Base-by-base conservation (phyloP, 1,140 invertebrate species). In the Panonychus citri region DNA sequence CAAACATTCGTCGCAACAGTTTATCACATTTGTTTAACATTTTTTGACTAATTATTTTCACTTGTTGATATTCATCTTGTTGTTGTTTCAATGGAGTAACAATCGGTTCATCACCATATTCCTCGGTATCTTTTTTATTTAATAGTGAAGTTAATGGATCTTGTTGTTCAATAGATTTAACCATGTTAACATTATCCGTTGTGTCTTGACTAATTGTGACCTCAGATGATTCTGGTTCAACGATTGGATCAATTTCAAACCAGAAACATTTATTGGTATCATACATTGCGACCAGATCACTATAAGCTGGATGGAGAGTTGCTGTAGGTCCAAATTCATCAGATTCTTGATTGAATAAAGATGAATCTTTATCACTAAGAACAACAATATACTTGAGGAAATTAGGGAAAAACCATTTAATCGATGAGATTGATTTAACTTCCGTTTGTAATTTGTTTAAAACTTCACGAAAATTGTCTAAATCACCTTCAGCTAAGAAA, bases 401-500 rank as follows among this genome's bases (percentile, higher is more conserved):
- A 34, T 28, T 53, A 1, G 24, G 15, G 17, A n/a, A 55, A n/a
- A 51, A 57, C 39, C 49, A 51, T 27, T 48, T 34, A 5, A 54
- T n/a, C 8, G 25, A 28, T n/a, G 34, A 17, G 7, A n/a, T 19
- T 7, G 26, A 10, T 56, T 42, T 53, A 3, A 61, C 60, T 52
- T 40, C 21, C 13, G 51, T 15, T 10, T 46, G 37, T 24, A 61
- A 34, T 12, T 48, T 24, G 17, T 24, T 40, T 7, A 59, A 42
- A 27, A 61, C 30, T 51, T 51, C 49, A 17, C 56, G 51, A 43
- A 56, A 56, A 40, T 58, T 51, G 12, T 40, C 21, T 27, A 61
- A 42, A 48, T 61, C 60, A 13, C 37, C 13, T 52, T 34, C 39
- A 7, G 57, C 53, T 7, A 61, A 52, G n/a, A 61, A 53, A 50